Evolutionary conservation across 1,140 invertebrate genomes (phyloP).

Genomic region (Megathymus violae): DNA sequence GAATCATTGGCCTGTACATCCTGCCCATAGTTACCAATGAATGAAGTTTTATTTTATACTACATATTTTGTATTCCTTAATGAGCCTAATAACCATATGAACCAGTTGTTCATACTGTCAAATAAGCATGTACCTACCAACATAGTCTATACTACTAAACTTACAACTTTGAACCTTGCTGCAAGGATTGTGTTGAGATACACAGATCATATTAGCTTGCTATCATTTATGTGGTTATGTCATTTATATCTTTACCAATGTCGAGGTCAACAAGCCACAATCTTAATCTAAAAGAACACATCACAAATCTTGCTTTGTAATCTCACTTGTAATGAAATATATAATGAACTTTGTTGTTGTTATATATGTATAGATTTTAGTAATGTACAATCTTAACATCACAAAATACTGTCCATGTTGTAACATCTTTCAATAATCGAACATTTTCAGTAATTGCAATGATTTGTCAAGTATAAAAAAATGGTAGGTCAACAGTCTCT

Average conservation of each 20-base stretch:
- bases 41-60: conserved; percentile 59
- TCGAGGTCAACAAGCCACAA: conserved; percentile 21
- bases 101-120: conserved; percentile 36
- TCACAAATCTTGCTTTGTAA: conserved; percentile 21
- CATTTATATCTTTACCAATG: conserved; percentile 37
- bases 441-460: no score
- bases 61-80: conserved; percentile 56
- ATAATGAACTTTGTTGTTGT: no score
- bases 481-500: background rate
- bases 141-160: no score
- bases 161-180: conserved; percentile 37
- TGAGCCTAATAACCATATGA: conserved; percentile 53
- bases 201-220: conserved; percentile 14
- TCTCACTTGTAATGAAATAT: conserved; percentile 11
- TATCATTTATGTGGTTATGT: conserved; percentile 31
- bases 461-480: background rate
- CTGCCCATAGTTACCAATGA: conserved; percentile 35
- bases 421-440: no score
- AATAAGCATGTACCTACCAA: conserved; percentile 25
- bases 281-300: conserved; percentile 31
- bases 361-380: no score
- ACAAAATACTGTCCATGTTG: no score
- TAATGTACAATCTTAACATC: no score
- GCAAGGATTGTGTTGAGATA: background rate
- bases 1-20: conserved; percentile 50